Base-by-base conservation (phyloP, 2,888 invertebrate genomes). In the Aspidiotus rigidus region DNA sequence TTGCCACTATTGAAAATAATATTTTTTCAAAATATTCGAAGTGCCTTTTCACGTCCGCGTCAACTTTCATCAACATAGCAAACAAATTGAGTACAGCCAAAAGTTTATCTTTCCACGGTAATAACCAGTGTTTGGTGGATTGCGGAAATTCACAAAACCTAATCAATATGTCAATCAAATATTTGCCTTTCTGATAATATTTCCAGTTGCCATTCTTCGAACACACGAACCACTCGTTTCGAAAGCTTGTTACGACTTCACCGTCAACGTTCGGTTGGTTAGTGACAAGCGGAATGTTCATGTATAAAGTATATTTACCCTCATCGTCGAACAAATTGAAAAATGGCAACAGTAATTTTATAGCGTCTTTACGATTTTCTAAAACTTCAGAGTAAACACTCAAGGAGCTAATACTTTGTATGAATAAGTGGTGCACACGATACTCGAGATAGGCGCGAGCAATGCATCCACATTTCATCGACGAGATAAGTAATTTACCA, bases 131-230 rank as follows among this genome's bases (percentile, higher is more conserved):
- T 10, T 62, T 42, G 9, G 15, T 55, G 62, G 41, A 40, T 13
- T 69, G 41, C 2, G n/a, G 16, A 0, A 62, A 39, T 7, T n/a
- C 28, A 13, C 62, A 39, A 41, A 69, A 69, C 13, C 16, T 7
- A 7, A 41, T 55, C 40, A 69, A 40, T n/a, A 69, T 56, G 13
- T 69, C 69, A 6, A 56, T 55, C 16, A 69, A 56, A 10, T 17
- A 55, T 62, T 69, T 69, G n/a, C 69, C 69, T 16, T 41, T 62
- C 0, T 62, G 62, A 44, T 62, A 69, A 16, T 62, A 49, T 10
- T 56, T 40, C n/a, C 62, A 44, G n/a, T 54, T 16, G 16, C 42
- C 44, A 16, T 62, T 41, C 10, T 54, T 7, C 15, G 56, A 62
- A 9, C 15, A 13, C 9, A 2, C n/a, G n/a, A 42, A 28, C 40